Conservation (phyloP, 2,797 vertebrate genomes). For the Momotus momota region DNA sequence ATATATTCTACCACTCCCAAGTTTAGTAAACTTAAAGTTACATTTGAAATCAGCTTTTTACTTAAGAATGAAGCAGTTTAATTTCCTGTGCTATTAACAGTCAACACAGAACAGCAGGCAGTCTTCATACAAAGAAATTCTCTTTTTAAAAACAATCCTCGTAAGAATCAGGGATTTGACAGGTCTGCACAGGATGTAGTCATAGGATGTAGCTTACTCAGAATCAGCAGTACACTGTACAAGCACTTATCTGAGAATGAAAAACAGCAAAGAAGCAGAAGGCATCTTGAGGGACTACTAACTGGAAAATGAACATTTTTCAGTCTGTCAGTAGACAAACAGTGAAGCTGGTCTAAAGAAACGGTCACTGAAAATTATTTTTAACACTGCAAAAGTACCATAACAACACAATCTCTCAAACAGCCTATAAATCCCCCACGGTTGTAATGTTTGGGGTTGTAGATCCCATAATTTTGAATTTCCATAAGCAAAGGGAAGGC, state of each 20-base stretch:
- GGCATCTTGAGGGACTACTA: neutral
- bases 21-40: neutral
- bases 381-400: neutral
- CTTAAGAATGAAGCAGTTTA: neutral
- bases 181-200: neutral
- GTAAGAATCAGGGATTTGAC: neutral
- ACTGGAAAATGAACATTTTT: neutral
- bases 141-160: neutral
- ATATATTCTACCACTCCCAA: neutral
- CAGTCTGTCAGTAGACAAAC: neutral
- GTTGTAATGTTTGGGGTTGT: neutral
- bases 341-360: neutral
- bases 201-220: neutral
- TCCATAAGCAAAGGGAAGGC: neutral
- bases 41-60: neutral
- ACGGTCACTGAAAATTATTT: neutral
- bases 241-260: neutral
- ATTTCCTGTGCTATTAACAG: neutral
- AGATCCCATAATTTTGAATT: neutral
- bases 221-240: neutral
- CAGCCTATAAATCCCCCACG: neutral
- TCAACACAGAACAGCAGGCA: neutral
- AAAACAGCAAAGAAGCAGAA: neutral
- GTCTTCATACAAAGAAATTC: neutral
- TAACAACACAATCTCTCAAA: neutral